A percentile compares a stretch with the other conserved stretches of the same genome.
These are phyloP conservation scores for Varanus komodoensis DNA, from an alignment of 2,113 vertebrate species.

Conservation along the genomic window DNA sequence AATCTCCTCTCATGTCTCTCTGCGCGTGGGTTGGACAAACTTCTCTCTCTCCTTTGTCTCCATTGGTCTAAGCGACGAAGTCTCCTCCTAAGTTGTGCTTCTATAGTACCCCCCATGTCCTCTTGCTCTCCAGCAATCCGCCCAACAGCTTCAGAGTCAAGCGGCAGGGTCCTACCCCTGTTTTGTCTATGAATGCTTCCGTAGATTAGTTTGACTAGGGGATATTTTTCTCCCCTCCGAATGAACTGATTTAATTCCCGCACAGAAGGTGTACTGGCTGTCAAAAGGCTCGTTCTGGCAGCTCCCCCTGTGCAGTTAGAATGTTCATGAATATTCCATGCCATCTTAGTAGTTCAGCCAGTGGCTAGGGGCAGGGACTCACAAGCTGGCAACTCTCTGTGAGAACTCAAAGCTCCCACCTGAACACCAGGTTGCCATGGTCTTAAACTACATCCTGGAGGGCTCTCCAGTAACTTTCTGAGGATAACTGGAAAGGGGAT, in stretches of 20 bases:
- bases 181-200: neutral
- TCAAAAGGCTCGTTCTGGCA: neutral
- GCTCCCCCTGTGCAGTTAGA: neutral
- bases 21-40: too few species aligned
- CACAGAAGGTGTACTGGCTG: neutral
- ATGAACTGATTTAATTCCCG: neutral
- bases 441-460: neutral
- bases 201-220: neutral
- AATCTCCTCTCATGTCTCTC: too few species aligned
- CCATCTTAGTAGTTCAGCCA: neutral
- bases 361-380: neutral
- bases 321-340: neutral
- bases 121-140: too few species aligned
- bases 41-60: too few species aligned
- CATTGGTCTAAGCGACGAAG: too few species aligned
- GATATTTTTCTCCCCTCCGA: neutral
- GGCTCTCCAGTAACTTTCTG: neutral
- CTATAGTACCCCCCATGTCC: too few species aligned
- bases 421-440: neutral
- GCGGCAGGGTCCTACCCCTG: too few species aligned
- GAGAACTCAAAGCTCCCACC: neutral
- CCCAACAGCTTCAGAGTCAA: too few species aligned
- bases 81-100: too few species aligned
- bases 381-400: neutral
- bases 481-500: neutral